Evolutionary conservation across 2,797 vertebrate species (phyloP).

Genomic region (Denticeps clupeoides): DNA sequence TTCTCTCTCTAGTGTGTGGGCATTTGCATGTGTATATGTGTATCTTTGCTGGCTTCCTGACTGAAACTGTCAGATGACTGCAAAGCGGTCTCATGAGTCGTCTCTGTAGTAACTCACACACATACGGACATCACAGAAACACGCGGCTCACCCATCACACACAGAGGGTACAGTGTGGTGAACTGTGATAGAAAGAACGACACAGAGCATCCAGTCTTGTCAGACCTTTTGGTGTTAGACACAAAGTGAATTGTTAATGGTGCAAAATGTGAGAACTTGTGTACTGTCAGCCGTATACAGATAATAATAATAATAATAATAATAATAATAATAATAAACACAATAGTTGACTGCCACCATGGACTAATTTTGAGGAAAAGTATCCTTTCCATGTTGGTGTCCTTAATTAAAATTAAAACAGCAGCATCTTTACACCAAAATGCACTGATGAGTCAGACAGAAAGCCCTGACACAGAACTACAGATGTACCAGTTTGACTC

Average conservation of each 20-base stretch:
- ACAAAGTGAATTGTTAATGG: no score
- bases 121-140: background rate
- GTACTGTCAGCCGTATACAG: no score
- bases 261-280: background rate
- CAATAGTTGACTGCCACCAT: no score
- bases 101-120: conserved; percentile 14
- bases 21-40: background rate
- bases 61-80: conserved; percentile 25
- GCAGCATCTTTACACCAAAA: conserved; percentile 10
- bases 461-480: conserved; percentile 19
- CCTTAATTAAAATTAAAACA: no score
- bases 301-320: no score
- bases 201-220: background rate
- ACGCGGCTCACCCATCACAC: no score
- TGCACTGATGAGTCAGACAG: conserved; percentile 24
- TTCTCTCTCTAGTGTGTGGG: no score
- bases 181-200: no score
- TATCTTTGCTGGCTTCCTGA: conserved; percentile 18
- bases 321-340: no score
- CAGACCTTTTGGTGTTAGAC: no score
- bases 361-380: no score
- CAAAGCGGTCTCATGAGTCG: conserved; percentile 23
- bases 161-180: background rate
- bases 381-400: no score
- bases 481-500: conserved; percentile 28